Evolutionary conservation across 2,888 invertebrate species (phyloP).

Genomic region (Epicampocera succincta): DNA sequence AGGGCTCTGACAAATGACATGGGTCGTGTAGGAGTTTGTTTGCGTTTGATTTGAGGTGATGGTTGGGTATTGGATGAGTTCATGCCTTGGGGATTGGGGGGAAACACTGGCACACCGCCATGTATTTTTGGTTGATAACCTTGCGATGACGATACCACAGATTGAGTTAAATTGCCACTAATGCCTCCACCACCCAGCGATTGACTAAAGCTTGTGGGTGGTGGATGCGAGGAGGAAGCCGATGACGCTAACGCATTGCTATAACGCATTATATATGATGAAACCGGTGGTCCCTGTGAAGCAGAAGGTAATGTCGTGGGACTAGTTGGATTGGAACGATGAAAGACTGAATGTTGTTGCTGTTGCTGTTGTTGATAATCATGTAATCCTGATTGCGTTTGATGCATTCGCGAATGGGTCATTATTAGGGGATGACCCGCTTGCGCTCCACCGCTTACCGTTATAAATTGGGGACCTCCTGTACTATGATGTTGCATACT

Average conservation of each 20-base stretch:
- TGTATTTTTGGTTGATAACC: conserved; percentile 85
- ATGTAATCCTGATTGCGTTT: conserved; percentile 71
- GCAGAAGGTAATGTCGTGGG: conserved; percentile 84
- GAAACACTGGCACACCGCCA: conserved; percentile 87
- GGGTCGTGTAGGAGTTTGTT: conserved; percentile 85
- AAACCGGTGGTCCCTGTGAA: conserved; percentile 75
- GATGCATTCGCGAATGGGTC: conserved; percentile 78
- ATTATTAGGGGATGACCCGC: conserved; percentile 78
- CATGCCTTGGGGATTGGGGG: conserved; percentile 82
- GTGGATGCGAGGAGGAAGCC: conserved; percentile 57
- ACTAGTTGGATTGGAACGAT: conserved; percentile 88
- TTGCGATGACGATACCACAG: conserved; percentile 59
- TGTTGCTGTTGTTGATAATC: conserved; percentile 78
- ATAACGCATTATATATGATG: conserved; percentile 79
- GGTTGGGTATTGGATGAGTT: conserved; percentile 78
- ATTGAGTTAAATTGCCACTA: conserved; percentile 51
- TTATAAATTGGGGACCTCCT: conserved; percentile 71
- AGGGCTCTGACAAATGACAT: conserved; percentile 94
- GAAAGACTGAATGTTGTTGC: conserved; percentile 80
- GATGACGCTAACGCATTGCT: conserved; percentile 70
- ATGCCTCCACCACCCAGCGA: conserved; percentile 65
- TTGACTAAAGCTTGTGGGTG: conserved; percentile 70
- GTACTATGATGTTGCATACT: conserved; percentile 74
- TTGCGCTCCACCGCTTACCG: conserved; percentile 69
- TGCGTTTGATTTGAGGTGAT: conserved; percentile 84